Percentiles rank a stretch among this genome's conserved stretches.
Evolutionary conservation across 2,113 vertebrate species (phyloP).

Genomic region (Cavia porcellus): DNA sequence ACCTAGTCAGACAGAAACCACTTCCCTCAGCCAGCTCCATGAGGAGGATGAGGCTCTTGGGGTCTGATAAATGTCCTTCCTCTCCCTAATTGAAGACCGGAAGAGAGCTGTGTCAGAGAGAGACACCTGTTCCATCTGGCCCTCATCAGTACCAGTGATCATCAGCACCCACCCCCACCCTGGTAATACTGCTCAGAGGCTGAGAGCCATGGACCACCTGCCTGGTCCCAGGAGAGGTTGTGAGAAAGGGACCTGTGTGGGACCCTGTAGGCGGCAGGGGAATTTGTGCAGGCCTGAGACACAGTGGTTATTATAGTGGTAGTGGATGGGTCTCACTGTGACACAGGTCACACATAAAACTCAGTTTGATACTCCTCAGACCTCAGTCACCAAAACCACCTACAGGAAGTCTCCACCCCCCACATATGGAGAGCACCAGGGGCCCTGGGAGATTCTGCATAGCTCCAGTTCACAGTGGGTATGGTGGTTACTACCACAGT

Average conservation of each 20-base stretch:
- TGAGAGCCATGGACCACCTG: background rate
- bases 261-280: background rate
- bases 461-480: background rate
- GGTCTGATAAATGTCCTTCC: background rate
- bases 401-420: no score
- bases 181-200: no score
- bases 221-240: background rate
- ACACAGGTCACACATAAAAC: background rate
- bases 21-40: background rate
- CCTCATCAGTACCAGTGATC: background rate
- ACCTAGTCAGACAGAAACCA: background rate
- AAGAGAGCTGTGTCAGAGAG: background rate
- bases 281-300: background rate
- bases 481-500: accelerated
- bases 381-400: background rate
- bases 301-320: background rate
- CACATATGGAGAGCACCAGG: background rate
- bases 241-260: no score
- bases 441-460: background rate
- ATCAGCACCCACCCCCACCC: no score
- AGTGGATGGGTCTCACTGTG: background rate
- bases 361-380: background rate
- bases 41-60: background rate
- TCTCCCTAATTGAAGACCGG: no score
- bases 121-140: background rate